Base-by-base conservation (phyloP, 1,140 invertebrate species). In the Lanistes nyassanus region DNA sequence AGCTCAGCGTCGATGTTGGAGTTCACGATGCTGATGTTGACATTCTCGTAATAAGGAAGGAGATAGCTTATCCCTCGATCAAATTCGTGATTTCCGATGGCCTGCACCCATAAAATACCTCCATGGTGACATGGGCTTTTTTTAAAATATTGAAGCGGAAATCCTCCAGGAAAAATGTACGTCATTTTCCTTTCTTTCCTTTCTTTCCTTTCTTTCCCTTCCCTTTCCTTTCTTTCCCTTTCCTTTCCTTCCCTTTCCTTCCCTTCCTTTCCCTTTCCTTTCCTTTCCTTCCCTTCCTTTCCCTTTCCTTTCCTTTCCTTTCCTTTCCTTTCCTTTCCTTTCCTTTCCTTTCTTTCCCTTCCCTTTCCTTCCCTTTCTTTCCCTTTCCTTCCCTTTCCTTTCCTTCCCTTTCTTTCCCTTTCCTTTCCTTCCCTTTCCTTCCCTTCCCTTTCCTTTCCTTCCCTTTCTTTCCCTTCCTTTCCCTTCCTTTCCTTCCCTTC, bases 81-180 rank as follows among this genome's bases (percentile, higher is more conserved):
- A 83, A 98, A 97, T 88, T 98, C 97, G 83, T 98, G 97, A 84
- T 98, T 98, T 34, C 97, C 97, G 70, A 98, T 90, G n/a, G 93
- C 93, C 95, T 97, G 74, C 2, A 77, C 65, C 55, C 42, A n/a
- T 1, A 56, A 62, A 47, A 70, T 6, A 31, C 36, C 2, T 65
- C 21, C 21, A 5, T 31, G 6, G 3, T 26, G 36, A 21, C 7
- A 11, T 42, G n/a, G 13, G 23, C 16, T n/a, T n/a, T 42, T 0
- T 9, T n/a, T n/a, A 42, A n/a, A 42, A 1, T n/a, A 29, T 19
- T 47, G 37, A 3, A 21, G 42, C 7, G 13, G 16, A 3, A 11
- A 23, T 19, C 7, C 6, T 47, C 6, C 7, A 47, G 42, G 5
- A 23, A 67, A 29, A 37, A 42, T 23, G 36, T 19, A 23, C 37